These are phyloP conservation scores for mouse (Mus musculus) DNA, from an alignment of 2,113 vertebrate genomes.

Conservation along the genomic window DNA sequence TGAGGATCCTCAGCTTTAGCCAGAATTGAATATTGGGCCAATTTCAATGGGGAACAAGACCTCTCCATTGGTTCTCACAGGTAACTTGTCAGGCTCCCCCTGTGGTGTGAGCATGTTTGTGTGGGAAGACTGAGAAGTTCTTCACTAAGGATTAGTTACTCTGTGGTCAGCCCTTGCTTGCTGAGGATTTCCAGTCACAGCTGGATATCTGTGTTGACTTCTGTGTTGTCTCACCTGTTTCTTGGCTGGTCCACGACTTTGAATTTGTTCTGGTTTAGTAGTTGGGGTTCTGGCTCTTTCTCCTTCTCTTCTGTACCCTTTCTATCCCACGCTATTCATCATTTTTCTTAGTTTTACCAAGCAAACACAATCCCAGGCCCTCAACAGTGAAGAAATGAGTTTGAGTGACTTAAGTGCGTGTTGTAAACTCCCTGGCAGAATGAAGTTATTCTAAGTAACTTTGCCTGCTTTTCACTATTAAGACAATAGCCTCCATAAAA, in stretches of 20 bases:
- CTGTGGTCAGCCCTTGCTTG: background rate
- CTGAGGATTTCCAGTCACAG: background rate
- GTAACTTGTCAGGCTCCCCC: background rate
- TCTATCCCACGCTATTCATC: rapidly evolving
- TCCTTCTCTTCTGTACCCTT: rapidly evolving
- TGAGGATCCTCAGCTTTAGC: background rate
- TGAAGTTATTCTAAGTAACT: background rate
- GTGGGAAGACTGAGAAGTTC: background rate
- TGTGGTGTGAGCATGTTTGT: background rate
- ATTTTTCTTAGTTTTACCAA: background rate
- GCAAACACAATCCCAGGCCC: background rate
- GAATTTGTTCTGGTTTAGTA: conserved; percentile 7
- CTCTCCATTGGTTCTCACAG: background rate
- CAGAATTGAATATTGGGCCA: background rate
- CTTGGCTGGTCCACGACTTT: background rate
- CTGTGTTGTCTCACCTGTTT: background rate
- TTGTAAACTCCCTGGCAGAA: background rate
- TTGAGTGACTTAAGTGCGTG: background rate
- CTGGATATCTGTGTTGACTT: background rate
- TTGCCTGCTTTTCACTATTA: background rate
- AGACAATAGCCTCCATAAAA: background rate
- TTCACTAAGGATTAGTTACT: background rate
- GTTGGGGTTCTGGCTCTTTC: background rate
- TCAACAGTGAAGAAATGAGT: background rate
- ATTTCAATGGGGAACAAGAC: background rate